Base-by-base conservation (phyloP, 2,113 vertebrate genomes). In the Empidonax alnorum region DNA sequence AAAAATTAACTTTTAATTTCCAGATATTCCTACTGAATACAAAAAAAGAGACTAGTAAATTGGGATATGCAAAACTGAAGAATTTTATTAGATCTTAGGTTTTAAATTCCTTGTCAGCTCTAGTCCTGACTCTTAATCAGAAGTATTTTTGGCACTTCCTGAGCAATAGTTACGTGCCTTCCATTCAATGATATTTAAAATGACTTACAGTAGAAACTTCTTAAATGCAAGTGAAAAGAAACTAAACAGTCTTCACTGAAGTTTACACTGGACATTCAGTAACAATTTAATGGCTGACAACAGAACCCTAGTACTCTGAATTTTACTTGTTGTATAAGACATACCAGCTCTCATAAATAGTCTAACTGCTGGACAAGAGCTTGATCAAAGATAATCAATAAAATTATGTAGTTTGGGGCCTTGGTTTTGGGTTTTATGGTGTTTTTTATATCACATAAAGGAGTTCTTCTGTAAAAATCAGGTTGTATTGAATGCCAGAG, bases 331-430 rank as follows among this genome's bases (percentile, higher is more conserved):
- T 53, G 35, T 66, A 4, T 67, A 56, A 55, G 44, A 90, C 75
- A 52, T 62, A 53, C 5, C 21, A 21, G 27, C 86, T 89, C 13
- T 68, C 23, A 23, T 44, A 69, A 91, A 82, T n/a, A 68, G 39
- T 46, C 30, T 73, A n/a, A 66, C 33, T 80, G 74, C 25, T 75
- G 19, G 23, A 52, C 33, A 84, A 86, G 55, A 71, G 39, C 62
- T 85, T 71, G 35, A 37, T 76, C 25, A 39, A 86, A 76, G 42
- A 72, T 23, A 68, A 65, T 75, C 6, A 72, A 44, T n/a, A 79
- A 61, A 83, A 56, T 72, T 17, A n/a, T 13, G 11, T 0, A 2
- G 7, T 33, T 55, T 6, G 6, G 10, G 23, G 9, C 5, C 2
- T 10, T 50, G 35, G 2, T 9, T 23, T 74, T 74, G 52, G 3